Conservation (phyloP, 92 coral and sea anemone genomes). For the Anthopleura xanthogrammica region DNA sequence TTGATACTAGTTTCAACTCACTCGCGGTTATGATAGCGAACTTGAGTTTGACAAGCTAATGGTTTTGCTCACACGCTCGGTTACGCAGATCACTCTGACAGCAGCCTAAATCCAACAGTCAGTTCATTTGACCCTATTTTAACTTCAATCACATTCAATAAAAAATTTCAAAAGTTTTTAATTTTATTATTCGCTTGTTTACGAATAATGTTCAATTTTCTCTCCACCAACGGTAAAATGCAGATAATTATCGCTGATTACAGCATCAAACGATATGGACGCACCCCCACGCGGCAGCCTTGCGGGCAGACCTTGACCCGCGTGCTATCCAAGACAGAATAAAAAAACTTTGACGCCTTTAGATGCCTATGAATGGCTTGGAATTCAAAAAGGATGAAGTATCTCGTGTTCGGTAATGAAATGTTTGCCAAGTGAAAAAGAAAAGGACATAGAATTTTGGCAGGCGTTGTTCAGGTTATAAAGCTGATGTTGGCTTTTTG, state of each 20-base stretch:
- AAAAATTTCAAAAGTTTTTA: not conserved
- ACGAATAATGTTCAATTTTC: not conserved
- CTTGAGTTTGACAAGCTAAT: constrained; percentile 23
- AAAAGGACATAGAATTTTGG: not conserved
- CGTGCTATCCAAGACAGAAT: constrained; percentile 21
- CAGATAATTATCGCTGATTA: constrained; percentile 19
- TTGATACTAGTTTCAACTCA: constrained; percentile 28
- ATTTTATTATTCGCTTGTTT: not conserved
- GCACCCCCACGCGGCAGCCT: constrained; percentile 33
- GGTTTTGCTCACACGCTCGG: constrained; percentile 7
- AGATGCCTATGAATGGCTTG: not conserved
- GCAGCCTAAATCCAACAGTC: not conserved
- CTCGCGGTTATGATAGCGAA: constrained; percentile 30
- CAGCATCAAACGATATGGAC: not conserved
- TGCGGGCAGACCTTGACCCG: constrained; percentile 30
- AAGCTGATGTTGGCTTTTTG: constrained; percentile 46
- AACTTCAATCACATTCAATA: not conserved
- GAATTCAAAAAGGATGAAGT: constrained; percentile 5
- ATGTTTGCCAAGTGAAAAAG: constrained; percentile 16
- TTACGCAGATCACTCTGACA: not conserved
- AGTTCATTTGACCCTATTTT: not conserved
- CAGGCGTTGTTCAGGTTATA: constrained; percentile 15
- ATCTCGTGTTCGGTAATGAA: not conserved
- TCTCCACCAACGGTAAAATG: constrained; percentile 9
- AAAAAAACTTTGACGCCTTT: constrained; percentile 8